These are phyloP conservation scores for Maconellicoccus hirsutus DNA, from an alignment of 1,140 invertebrate genomes.

Conservation along the genomic window DNA sequence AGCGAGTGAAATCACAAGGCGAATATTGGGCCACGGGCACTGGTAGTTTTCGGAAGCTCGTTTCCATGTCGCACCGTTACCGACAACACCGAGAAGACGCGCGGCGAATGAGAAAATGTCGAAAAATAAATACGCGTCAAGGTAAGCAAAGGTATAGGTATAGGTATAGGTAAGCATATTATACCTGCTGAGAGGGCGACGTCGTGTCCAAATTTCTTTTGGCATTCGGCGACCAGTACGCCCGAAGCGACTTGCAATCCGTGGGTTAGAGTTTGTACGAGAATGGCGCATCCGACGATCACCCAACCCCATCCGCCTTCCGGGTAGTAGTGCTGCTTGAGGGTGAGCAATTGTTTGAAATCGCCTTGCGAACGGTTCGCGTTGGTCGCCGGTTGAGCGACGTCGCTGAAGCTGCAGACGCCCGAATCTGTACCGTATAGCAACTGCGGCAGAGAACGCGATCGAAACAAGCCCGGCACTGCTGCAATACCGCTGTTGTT, in stretches of 20 bases:
- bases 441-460: constrained; percentile 38
- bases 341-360: constrained; percentile 44
- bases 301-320: constrained; percentile 66
- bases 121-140: too few relatives aligned
- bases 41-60: too few relatives aligned
- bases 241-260: constrained; percentile 48
- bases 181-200: constrained; percentile 42
- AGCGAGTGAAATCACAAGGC: too few relatives aligned
- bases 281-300: constrained; percentile 44
- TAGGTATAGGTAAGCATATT: neutral
- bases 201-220: constrained; percentile 39
- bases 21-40: too few relatives aligned
- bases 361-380: constrained; percentile 35
- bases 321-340: constrained; percentile 59
- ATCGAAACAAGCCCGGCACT: constrained; percentile 34
- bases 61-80: too few relatives aligned
- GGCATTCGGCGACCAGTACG: constrained; percentile 41
- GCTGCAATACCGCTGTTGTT: constrained; percentile 31
- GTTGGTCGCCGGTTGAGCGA: constrained; percentile 33
- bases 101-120: too few relatives aligned
- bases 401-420: constrained; percentile 37
- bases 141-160: neutral
- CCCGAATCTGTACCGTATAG: constrained; percentile 35
- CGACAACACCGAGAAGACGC: too few relatives aligned
- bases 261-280: constrained; percentile 48